phyloP scores from a whole-genome alignment of 2,113 vertebrate genomes.

The Protobothrops mucrosquamatus region DNA sequence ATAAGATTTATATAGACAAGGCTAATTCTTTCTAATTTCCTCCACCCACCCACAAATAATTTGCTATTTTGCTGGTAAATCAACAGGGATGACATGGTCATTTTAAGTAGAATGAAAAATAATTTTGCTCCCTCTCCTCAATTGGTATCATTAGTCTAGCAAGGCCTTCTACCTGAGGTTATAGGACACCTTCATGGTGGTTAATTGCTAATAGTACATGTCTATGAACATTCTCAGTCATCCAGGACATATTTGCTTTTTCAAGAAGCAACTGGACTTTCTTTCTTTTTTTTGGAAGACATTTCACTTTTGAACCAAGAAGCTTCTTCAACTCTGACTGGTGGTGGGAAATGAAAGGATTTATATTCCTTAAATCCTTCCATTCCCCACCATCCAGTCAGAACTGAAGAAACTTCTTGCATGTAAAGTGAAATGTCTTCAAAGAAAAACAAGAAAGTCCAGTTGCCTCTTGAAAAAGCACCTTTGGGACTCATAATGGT shows the following conservation, averaged over 20 bases:
- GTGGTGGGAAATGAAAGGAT: neutral
- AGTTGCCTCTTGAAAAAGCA: neutral
- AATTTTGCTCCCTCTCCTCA: neutral
- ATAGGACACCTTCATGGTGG: neutral
- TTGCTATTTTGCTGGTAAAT: neutral
- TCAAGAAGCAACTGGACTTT: neutral
- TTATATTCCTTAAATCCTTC: too few species aligned
- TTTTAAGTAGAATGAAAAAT: neutral
- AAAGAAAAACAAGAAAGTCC: neutral
- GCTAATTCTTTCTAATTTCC: neutral
- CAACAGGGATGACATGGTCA: neutral
- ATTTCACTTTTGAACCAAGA: neutral
- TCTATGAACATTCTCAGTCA: neutral
- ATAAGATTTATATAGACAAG: neutral
- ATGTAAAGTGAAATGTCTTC: neutral
- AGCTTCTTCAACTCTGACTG: neutral
- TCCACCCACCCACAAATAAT: neutral
- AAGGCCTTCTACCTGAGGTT: conserved; percentile 4
- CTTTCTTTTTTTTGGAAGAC: neutral
- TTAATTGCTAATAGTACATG: conserved; percentile 2
- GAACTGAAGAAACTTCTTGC: neutral
- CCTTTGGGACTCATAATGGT: neutral
- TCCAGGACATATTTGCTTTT: neutral
- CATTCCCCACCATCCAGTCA: too few species aligned
- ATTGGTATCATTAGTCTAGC: neutral